Conservation (phyloP, 2,888 invertebrate species). For the Criorhina ranunculi region DNA sequence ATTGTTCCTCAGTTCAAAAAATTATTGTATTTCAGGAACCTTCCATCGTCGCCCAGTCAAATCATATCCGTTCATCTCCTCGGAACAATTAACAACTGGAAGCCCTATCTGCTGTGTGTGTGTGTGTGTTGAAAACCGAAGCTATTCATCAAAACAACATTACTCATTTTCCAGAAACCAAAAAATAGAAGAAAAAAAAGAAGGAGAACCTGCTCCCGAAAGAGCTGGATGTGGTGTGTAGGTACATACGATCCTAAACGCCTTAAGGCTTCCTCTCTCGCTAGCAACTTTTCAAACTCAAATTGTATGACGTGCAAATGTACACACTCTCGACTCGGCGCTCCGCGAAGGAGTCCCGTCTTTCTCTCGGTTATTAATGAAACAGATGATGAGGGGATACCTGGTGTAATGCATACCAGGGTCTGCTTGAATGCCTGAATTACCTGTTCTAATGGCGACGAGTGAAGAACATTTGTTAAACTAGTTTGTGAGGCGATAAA, state of each 20-base stretch:
- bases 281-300: conserved; percentile 33
- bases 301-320: conserved; percentile 13
- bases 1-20: not conserved
- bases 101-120: not conserved
- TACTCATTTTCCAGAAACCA: conserved; percentile 44
- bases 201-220: conserved; percentile 25
- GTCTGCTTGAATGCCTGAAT: conserved; percentile 1
- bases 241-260: conserved; percentile 16
- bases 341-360: not conserved
- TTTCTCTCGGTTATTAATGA: conserved; percentile 27
- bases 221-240: not conserved
- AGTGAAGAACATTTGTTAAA: conserved; percentile 30
- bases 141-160: conserved; percentile 67
- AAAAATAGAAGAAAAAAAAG: not conserved
- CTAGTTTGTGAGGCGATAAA: conserved; percentile 40
- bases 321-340: not conserved
- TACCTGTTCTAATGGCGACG: conserved; percentile 29
- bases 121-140: conserved; percentile 35
- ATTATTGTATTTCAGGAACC: not conserved
- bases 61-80: not conserved
- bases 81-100: conserved; percentile 48
- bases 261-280: conserved; percentile 2
- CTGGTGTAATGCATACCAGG: conserved; percentile 1
- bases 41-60: too few relatives aligned
- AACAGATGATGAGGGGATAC: not conserved